phyloP scores from a whole-genome alignment of 2,888 invertebrate genomes.

The Catocala fraxini region DNA sequence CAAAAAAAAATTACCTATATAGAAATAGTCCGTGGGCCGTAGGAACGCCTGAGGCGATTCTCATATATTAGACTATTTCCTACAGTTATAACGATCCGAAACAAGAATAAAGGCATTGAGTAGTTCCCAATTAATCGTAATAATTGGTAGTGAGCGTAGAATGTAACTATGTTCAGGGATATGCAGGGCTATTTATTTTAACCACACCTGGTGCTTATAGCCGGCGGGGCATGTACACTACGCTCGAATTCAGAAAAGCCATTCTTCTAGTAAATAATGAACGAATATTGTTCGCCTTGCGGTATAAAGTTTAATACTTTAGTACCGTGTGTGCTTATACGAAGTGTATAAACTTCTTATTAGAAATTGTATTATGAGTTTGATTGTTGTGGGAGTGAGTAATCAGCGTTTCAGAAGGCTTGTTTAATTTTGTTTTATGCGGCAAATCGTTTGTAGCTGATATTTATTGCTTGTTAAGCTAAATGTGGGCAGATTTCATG shows the following conservation, averaged over 20 bases:
- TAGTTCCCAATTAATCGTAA: constrained; percentile 73
- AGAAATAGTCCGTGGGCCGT: constrained; percentile 51
- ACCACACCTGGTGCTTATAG: constrained; percentile 68
- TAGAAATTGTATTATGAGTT: constrained; percentile 7
- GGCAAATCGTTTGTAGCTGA: neutral
- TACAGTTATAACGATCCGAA: constrained; percentile 62
- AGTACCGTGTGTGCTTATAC: constrained; percentile 20
- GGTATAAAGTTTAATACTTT: constrained; percentile 43
- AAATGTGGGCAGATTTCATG: neutral
- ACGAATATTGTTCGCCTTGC: constrained; percentile 42
- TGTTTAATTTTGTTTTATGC: neutral
- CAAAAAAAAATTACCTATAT: constrained; percentile 53
- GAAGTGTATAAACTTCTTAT: constrained; percentile 27
- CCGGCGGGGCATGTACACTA: constrained; percentile 44
- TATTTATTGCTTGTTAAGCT: constrained; percentile 1
- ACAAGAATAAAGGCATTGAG: constrained; percentile 65
- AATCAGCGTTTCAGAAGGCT: neutral
- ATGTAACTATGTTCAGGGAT: constrained; percentile 56
- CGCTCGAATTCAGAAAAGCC: constrained; percentile 39
- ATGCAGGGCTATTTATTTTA: constrained; percentile 70
- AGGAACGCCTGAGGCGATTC: constrained; percentile 52
- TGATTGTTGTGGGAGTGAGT: neutral
- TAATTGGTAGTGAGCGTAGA: constrained; percentile 66
- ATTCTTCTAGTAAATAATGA: constrained; percentile 51
- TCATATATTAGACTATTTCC: constrained; percentile 59